Evolutionary conservation across 2,113 vertebrate genomes (phyloP).

Genomic region (Callipepla squamata): DNA sequence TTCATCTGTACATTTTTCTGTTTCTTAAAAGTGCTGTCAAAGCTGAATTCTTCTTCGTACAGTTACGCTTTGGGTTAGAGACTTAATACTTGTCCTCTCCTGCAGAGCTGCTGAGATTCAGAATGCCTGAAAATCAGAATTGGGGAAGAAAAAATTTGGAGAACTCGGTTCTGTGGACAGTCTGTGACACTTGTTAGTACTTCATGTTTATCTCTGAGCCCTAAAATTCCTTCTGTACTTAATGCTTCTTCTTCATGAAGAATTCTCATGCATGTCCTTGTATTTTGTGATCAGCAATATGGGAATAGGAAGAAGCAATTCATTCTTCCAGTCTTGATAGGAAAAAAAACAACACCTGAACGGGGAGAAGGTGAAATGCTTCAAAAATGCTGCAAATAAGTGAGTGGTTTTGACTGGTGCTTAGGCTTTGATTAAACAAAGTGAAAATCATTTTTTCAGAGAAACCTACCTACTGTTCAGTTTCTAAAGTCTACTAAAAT

Average conservation of each 20-base stretch:
- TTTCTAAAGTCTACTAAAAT: not conserved
- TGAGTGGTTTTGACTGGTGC: not conserved
- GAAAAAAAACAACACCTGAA: not conserved
- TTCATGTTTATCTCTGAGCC: not conserved
- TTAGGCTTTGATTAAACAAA: not conserved
- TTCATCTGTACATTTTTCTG: not conserved
- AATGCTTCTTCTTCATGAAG: not conserved
- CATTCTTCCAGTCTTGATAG: not conserved
- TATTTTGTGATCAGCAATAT: not conserved
- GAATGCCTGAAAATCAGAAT: not conserved
- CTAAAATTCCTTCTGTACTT: not conserved
- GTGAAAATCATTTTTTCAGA: not conserved
- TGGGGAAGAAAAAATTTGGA: not conserved
- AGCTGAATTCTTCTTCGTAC: not conserved
- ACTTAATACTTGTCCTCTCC: not conserved
- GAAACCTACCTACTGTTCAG: not conserved
- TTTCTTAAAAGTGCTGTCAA: not conserved
- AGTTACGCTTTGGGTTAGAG: not conserved
- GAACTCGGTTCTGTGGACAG: not conserved
- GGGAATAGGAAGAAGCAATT: not conserved
- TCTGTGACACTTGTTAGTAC: not conserved
- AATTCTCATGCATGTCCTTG: not conserved
- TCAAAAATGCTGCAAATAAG: not conserved
- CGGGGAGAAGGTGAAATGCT: not conserved
- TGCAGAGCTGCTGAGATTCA: not conserved